phyloP scores from a whole-genome alignment of 2,797 vertebrate genomes.

The Antennarius maculatus region DNA sequence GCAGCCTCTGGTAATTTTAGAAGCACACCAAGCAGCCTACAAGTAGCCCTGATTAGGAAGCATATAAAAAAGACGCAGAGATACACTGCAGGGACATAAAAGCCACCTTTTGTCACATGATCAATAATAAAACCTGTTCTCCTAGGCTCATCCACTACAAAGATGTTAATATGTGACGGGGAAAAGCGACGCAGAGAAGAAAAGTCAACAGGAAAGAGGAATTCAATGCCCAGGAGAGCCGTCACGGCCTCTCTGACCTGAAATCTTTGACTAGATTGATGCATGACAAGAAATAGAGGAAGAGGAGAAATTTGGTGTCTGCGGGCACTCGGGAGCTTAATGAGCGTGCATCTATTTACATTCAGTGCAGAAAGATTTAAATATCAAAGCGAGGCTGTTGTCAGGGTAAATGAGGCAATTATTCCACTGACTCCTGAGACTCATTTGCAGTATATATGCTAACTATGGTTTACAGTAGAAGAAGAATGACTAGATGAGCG shows the following conservation, averaged over 20 bases:
- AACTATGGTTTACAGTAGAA: constrained; percentile 51
- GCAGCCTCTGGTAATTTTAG: neutral
- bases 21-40: neutral
- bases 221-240: constrained; percentile 4
- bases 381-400: constrained; percentile 55
- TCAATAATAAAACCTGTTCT: neutral
- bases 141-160: neutral
- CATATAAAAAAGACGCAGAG: neutral
- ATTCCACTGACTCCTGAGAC: constrained; percentile 46
- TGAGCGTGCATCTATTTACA: constrained; percentile 44
- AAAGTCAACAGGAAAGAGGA: constrained; percentile 21
- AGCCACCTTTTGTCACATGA: neutral
- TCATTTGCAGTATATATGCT: constrained; percentile 57
- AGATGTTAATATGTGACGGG: neutral
- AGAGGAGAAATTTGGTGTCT: neutral
- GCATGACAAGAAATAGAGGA: constrained; percentile 5
- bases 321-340: constrained; percentile 1
- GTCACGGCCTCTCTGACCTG: constrained; percentile 7
- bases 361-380: constrained; percentile 45
- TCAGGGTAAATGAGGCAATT: constrained; percentile 63
- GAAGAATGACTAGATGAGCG: constrained; percentile 18
- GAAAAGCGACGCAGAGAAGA: neutral
- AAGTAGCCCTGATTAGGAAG: neutral
- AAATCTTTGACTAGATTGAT: constrained; percentile 8
- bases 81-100: constrained; percentile 11